Percentiles rank a stretch among this genome's conserved stretches.
Evolutionary conservation across 1,140 invertebrate species (phyloP).

Genomic region (Campoletis sonorensis): DNA sequence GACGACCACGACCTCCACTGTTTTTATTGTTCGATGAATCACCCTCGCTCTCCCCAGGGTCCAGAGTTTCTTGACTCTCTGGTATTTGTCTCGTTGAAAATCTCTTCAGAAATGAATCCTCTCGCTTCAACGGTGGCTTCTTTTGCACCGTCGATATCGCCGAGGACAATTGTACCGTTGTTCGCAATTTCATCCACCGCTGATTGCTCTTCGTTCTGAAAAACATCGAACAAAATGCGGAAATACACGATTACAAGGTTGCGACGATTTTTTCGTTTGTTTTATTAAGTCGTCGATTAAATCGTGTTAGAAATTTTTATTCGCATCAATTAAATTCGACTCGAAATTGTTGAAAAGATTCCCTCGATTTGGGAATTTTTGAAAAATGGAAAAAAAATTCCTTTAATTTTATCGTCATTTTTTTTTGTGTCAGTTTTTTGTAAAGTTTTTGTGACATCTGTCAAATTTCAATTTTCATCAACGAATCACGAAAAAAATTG

Average conservation of each 20-base stretch:
- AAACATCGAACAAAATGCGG: constrained; percentile 34
- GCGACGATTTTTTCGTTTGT: no score
- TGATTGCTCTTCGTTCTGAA: constrained; percentile 92
- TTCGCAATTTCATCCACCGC: constrained; percentile 95
- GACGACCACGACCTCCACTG: constrained; percentile 76
- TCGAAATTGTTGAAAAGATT: no score
- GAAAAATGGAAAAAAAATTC: no score
- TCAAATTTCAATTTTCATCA: no score
- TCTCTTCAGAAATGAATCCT: constrained; percentile 95
- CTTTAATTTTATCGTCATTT: no score
- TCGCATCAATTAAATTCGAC: no score
- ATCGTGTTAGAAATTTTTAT: no score
- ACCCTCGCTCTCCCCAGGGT: constrained; percentile 80
- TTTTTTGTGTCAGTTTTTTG: no score
- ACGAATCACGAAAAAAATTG: no score
- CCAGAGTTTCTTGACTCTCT: constrained; percentile 87
- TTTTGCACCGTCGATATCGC: constrained; percentile 83
- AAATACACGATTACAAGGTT: not conserved
- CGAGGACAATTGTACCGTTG: constrained; percentile 93
- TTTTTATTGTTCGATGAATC: constrained; percentile 79
- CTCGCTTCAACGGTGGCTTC: constrained; percentile 91
- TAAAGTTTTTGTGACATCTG: no score
- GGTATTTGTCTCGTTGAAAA: constrained; percentile 95
- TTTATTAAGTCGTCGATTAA: no score
- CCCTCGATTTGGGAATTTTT: no score